A percentile compares a stretch with the other conserved stretches of the same genome.
These are phyloP conservation scores for Sebastes flavidus DNA, from an alignment of 2,797 vertebrate genomes.

Conservation along the genomic window DNA sequence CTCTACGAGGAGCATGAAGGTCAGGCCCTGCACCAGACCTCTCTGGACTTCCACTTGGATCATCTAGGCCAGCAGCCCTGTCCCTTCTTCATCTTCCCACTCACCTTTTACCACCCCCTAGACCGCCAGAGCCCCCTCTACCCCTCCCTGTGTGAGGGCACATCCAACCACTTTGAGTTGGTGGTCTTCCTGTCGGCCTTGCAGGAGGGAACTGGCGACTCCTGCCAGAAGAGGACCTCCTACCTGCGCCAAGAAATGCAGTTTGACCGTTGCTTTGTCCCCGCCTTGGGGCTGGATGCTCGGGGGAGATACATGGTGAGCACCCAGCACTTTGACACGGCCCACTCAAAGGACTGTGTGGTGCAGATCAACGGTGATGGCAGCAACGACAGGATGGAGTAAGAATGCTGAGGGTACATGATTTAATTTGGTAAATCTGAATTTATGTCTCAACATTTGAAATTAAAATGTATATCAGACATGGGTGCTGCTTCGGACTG, in stretches of 20 bases:
- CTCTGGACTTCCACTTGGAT: conserved; percentile 91
- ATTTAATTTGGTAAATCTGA: conserved; percentile 29
- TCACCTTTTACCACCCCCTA: conserved; percentile 91
- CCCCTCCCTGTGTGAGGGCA: conserved; percentile 84
- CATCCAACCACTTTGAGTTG: conserved; percentile 88
- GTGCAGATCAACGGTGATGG: conserved; percentile 91
- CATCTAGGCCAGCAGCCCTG: conserved; percentile 85
- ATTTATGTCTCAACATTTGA: conserved; percentile 23
- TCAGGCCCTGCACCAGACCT: conserved; percentile 90
- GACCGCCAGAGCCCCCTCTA: conserved; percentile 89
- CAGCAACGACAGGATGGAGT: conserved; percentile 76
- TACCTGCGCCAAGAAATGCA: conserved; percentile 94
- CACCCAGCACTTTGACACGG: conserved; percentile 91
- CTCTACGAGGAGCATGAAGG: conserved; percentile 92
- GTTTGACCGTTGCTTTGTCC: conserved; percentile 87
- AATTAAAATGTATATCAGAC: conserved; percentile 22
- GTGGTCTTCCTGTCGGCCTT: conserved; percentile 93
- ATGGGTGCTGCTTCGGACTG: conserved; percentile 4
- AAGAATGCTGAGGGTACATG: conserved; percentile 18
- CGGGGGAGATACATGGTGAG: conserved; percentile 89
- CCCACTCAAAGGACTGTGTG: conserved; percentile 85
- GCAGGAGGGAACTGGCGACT: conserved; percentile 94
- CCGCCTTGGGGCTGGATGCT: conserved; percentile 82
- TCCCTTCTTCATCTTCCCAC: conserved; percentile 93
- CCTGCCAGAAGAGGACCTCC: conserved; percentile 94